Conservation (phyloP, 1,140 invertebrate species). For the Tyrophagus putrescentiae region DNA sequence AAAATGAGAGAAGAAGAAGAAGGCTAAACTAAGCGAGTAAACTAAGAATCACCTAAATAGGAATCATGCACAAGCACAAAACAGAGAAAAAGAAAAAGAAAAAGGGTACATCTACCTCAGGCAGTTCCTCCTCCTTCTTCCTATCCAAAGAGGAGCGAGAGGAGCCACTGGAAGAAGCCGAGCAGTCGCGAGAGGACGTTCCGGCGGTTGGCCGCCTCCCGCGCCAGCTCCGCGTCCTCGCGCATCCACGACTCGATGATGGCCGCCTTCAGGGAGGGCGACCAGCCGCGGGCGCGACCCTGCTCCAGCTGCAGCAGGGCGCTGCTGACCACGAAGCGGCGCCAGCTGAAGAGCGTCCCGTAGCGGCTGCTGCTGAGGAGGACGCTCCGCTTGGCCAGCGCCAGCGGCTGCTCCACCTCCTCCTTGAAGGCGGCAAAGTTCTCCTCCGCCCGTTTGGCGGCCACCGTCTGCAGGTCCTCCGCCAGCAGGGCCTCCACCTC, state of each 20-base stretch:
- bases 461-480: background rate
- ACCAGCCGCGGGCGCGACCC: background rate
- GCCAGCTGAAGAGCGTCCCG: conserved; percentile 1
- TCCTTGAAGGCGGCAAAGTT: conserved; percentile 14
- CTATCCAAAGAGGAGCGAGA: too few relatives aligned
- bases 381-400: background rate
- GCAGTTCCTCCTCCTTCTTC: too few relatives aligned
- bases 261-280: background rate
- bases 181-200: background rate
- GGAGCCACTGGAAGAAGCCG: conserved; percentile 14
- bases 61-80: too few relatives aligned
- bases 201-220: background rate
- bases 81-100: too few relatives aligned
- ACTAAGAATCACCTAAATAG: too few relatives aligned
- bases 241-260: conserved; percentile 14
- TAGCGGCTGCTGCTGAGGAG: background rate
- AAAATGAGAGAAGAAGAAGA: too few relatives aligned
- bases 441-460: background rate
- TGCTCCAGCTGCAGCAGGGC: conserved; percentile 5
- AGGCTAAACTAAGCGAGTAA: too few relatives aligned
- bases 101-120: too few relatives aligned
- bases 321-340: too few relatives aligned
- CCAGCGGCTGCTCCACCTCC: background rate
- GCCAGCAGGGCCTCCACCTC: background rate
- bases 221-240: background rate